Evolutionary conservation across 2,113 vertebrate genomes (phyloP).

Genomic region (Thunnus maccoyii): DNA sequence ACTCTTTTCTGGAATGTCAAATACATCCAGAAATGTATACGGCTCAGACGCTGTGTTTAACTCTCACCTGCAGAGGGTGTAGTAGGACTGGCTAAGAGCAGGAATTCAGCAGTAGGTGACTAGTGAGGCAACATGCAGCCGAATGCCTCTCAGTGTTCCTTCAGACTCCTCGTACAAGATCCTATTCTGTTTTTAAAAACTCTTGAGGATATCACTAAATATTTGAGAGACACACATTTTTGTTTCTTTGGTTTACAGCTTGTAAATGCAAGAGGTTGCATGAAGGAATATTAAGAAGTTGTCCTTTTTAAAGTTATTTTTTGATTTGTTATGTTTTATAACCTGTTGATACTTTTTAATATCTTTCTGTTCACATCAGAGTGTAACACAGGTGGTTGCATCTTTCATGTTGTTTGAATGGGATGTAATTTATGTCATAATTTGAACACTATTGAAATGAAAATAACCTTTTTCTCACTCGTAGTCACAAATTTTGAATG

Average conservation of each 20-base stretch:
- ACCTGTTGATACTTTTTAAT: conserved; percentile 41
- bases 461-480: conserved; percentile 45
- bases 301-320: background rate
- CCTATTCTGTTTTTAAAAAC: conserved; percentile 10
- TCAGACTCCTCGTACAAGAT: conserved; percentile 8
- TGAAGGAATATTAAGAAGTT: background rate
- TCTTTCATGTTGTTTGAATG: background rate
- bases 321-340: conserved; percentile 10
- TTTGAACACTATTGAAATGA: conserved; percentile 44
- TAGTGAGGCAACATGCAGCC: background rate
- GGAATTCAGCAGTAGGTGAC: background rate
- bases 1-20: background rate
- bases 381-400: background rate
- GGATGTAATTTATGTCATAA: conserved; percentile 24
- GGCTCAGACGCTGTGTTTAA: background rate
- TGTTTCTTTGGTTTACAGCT: background rate
- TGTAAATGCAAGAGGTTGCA: background rate
- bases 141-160: conserved; percentile 3
- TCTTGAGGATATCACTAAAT: conserved; percentile 13
- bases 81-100: conserved; percentile 64
- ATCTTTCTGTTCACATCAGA: background rate
- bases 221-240: conserved; percentile 22
- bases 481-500: conserved; percentile 36
- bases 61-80: conserved; percentile 77
- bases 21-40: background rate